Conservation (phyloP, 2,888 invertebrate genomes). For the Magallana nippona region DNA sequence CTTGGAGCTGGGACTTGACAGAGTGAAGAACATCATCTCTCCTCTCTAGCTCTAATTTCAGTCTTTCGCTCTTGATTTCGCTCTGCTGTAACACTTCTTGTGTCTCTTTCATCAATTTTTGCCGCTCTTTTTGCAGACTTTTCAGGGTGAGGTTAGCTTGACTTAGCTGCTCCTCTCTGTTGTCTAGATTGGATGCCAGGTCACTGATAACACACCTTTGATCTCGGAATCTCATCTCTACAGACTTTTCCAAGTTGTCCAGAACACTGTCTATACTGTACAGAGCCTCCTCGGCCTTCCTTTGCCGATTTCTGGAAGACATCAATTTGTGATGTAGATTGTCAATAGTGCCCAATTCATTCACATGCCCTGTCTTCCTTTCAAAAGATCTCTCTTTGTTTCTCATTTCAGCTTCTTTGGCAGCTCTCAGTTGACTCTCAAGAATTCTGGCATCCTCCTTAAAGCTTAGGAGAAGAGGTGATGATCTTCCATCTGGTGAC, state of each 20-base stretch:
- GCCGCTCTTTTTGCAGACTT: conserved; percentile 59
- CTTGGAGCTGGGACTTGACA: conserved; percentile 62
- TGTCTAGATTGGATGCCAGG: conserved; percentile 60
- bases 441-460: conserved; percentile 65
- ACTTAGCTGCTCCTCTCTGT: conserved; percentile 60
- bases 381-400: conserved; percentile 55
- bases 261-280: conserved; percentile 65
- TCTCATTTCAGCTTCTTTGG: conserved; percentile 66
- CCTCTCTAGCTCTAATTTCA: conserved; percentile 58
- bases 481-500: conserved; percentile 48
- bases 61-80: conserved; percentile 60
- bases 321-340: conserved; percentile 61
- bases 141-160: conserved; percentile 57
- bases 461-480: conserved; percentile 64
- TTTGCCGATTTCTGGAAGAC: conserved; percentile 61
- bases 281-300: conserved; percentile 63
- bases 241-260: conserved; percentile 62
- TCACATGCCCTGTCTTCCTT: background rate
- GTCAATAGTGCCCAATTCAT: conserved; percentile 33
- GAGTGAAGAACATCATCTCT: conserved; percentile 58
- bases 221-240: conserved; percentile 61
- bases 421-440: conserved; percentile 64
- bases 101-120: conserved; percentile 62
- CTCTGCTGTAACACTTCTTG: conserved; percentile 64
- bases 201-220: conserved; percentile 64